These are phyloP conservation scores for Heterodera schachtii DNA, from an alignment of 1,140 invertebrate genomes.

Conservation along the genomic window DNA sequence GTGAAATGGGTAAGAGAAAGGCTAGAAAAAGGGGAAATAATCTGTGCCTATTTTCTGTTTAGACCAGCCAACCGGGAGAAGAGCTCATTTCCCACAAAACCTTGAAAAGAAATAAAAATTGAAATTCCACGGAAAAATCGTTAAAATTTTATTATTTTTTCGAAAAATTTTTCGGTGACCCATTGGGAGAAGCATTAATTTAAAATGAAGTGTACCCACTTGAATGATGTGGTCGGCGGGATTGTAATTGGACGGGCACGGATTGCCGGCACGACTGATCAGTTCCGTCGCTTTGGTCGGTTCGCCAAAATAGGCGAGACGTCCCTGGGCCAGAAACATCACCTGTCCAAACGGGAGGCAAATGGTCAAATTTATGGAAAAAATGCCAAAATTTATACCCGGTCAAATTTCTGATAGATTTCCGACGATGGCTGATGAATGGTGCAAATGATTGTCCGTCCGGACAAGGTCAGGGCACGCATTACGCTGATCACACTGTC, in stretches of 20 bases:
- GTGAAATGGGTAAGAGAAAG: no score
- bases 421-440: constrained; percentile 85
- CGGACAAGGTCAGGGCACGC: constrained; percentile 71
- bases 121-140: constrained; percentile 55
- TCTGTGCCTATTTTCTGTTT: no score
- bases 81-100: no score
- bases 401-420: constrained; percentile 79
- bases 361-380: constrained; percentile 12
- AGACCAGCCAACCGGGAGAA: no score
- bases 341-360: constrained; percentile 37
- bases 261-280: constrained; percentile 72
- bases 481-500: constrained; percentile 76
- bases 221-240: constrained; percentile 76
- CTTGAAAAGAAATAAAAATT: background rate
- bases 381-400: background rate
- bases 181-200: no score
- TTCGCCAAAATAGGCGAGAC: constrained; percentile 65
- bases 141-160: no score
- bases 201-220: constrained; percentile 59
- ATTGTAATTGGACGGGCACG: constrained; percentile 73
- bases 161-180: no score
- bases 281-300: constrained; percentile 54
- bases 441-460: constrained; percentile 79
- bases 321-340: constrained; percentile 67
- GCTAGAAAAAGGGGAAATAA: no score